Base-by-base conservation (phyloP, 2,888 invertebrate genomes). In the Gymnoscelis rufifasciata region DNA sequence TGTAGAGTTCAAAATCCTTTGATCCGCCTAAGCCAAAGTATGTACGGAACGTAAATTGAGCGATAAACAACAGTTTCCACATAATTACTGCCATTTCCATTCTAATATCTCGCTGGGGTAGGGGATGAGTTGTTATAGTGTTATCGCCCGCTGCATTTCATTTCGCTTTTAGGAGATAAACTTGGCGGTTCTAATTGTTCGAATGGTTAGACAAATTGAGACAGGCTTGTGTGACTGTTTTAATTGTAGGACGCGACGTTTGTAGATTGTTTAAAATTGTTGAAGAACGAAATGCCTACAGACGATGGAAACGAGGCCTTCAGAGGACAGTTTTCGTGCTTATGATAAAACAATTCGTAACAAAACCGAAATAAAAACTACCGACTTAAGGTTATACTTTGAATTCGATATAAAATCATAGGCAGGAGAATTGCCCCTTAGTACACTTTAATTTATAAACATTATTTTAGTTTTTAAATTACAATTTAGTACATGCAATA, bases 81-180 rank as follows among this genome's bases (percentile, higher is more conserved):
- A 58, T 53, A 54, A 59, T 51, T 55, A 49, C 54, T 54, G 52
- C 54, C 56, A 56, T 56, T 46, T 52, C 52, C 54, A 56, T 56
- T 62, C 60, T 54, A 59, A 60, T 67, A 66, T 58, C 56, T 47
- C 40, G 46, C 54, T 44, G 24, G 47, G 26, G 14, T 33, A 47
- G 48, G 55, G 59, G 62, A 56, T 57, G 56, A 59, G 61, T 59
- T 60, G 58, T 56, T 61, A 60, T 63, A 64, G 66, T 64, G 61
- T 64, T 58, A 19, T 55, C 19, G 19, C 42, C 15, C 10, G 19
- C 35, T 35, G 35, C 19, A 35, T 35, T 23, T 35, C 15, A 35
- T 35, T 10, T 33, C 35, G 10, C 8, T 15, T 19, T 11, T 35
- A 19, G 31, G 14, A 14, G 15, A 7, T 19, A 10, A 33, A 15